Base-by-base conservation (phyloP, 2,113 vertebrate species). In the Stigmatopora argus region DNA sequence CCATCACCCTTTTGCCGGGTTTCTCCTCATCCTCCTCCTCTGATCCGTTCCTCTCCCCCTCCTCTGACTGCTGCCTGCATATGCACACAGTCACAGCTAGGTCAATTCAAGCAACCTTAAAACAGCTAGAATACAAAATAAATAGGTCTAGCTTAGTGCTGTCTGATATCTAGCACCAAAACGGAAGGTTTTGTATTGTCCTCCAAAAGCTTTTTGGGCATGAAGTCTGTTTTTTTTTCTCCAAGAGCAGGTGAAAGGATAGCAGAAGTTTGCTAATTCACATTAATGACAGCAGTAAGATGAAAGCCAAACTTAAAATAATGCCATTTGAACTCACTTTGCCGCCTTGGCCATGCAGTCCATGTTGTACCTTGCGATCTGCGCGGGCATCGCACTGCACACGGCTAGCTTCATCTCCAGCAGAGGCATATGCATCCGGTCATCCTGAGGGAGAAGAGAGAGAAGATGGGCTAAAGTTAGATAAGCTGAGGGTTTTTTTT, bases 11-110 rank as follows among this genome's bases (percentile, higher is more conserved):
- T 84, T 96, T 95, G 35, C 97, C 96, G 34, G 97, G 97, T 79
- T 97, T 98, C 65, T 98, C 96, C 67, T 98, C 96, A 66, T 98
- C 96, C 55, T 98, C 96, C 45, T 99, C 97, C 69, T 99, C 96
- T 0, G 96, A 98, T 68, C 93, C 94, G 51, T 96, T 98, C 85
- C 89, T 96, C 21, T 98, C 96, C 45, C 91, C 94, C 78, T 98
- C 97, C 85, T 94, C 96, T 0, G 92, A 91, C 82, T 96, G 94
- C 69, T 92, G 91, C 87, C 95, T 97, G 82, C 9, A 73, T 48
- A 23, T 23, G 35, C 11, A 61, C 38, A 44, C 3, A n/a, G 17
- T 38, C 8, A 60, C n/a, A 2, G 53, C 4, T 15, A 31, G 7
- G 23, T 31, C 2, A 4, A 53, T 4, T 12, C 6, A 12, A 5